phyloP scores from a whole-genome alignment of 1,140 invertebrate species.

The Drosophila kepulauana region DNA sequence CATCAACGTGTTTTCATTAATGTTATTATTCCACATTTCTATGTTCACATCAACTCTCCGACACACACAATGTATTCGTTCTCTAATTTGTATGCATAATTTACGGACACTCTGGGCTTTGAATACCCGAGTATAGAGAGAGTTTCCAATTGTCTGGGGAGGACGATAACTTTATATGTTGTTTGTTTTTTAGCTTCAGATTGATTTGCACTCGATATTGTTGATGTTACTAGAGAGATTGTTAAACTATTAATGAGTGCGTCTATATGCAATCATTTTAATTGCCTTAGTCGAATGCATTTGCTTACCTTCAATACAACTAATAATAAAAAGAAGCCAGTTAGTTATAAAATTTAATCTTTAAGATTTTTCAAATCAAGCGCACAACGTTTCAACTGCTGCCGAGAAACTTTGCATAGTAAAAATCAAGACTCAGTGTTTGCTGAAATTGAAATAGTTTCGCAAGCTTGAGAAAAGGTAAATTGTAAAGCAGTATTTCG shows the following conservation, averaged over 20 bases:
- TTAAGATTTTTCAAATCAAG: not conserved
- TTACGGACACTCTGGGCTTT: conserved; percentile 50
- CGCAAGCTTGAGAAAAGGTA: conserved; percentile 38
- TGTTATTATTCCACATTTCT: conserved; percentile 80
- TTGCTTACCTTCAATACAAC: no score
- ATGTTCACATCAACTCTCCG: conserved; percentile 69
- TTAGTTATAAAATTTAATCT: not conserved
- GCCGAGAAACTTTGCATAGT: conserved; percentile 19
- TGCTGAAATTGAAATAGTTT: conserved; percentile 74
- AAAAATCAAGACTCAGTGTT: conserved; percentile 30
- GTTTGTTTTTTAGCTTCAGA: conserved; percentile 28
- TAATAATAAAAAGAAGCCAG: not conserved
- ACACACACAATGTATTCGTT: conserved; percentile 55
- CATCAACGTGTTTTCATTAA: conserved; percentile 75
- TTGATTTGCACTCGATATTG: conserved; percentile 51
- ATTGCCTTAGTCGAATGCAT: not conserved
- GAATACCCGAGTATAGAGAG: not conserved
- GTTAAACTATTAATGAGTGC: conserved; percentile 49
- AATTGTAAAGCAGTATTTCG: conserved; percentile 34
- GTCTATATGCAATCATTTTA: conserved; percentile 8
- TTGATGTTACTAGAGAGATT: conserved; percentile 20
- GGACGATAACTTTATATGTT: conserved; percentile 12
- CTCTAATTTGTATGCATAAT: conserved; percentile 80
- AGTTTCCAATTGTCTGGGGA: conserved; percentile 63
- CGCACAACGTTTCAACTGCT: not conserved